These are phyloP conservation scores for Ophiothrix spiculata DNA, from an alignment of 35 echinoderm and acorn worm genomes.

Conservation along the genomic window DNA sequence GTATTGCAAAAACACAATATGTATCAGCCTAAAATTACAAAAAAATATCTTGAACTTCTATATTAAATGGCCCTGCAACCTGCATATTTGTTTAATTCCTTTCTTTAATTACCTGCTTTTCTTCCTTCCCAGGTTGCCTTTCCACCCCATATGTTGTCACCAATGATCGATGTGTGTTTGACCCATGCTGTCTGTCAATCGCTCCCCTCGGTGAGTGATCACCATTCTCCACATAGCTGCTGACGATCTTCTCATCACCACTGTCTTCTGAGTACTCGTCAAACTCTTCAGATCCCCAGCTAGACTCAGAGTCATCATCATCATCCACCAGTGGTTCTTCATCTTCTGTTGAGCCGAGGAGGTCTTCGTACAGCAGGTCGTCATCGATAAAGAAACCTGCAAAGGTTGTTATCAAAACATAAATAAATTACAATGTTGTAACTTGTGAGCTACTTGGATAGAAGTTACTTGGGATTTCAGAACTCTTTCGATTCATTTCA, in stretches of 20 bases:
- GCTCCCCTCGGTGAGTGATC: conserved; percentile 48
- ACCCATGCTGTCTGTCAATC: conserved; percentile 24
- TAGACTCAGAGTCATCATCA: conserved; percentile 59
- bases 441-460: no score
- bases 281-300: conserved; percentile 91
- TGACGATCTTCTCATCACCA: conserved; percentile 71
- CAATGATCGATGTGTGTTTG: conserved; percentile 8
- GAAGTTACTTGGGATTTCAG: no score
- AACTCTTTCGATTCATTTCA: no score
- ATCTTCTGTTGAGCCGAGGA: conserved; percentile 64
- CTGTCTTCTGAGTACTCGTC: conserved; percentile 79
- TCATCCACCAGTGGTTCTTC: conserved; percentile 60
- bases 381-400: conserved; percentile 93
- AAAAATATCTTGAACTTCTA: no score
- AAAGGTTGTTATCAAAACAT: no score
- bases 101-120: conserved; percentile 55
- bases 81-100: not conserved
- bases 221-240: conserved; percentile 60
- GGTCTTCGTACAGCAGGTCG: conserved; percentile 79
- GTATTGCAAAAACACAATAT: no score
- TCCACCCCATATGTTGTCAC: conserved; percentile 67
- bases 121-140: conserved; percentile 47
- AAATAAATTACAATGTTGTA: no score
- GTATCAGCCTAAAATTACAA: no score
- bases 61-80: no score